Evolutionary conservation across 1,140 invertebrate genomes (phyloP).

Genomic region (Drosophila fuyamai): DNA sequence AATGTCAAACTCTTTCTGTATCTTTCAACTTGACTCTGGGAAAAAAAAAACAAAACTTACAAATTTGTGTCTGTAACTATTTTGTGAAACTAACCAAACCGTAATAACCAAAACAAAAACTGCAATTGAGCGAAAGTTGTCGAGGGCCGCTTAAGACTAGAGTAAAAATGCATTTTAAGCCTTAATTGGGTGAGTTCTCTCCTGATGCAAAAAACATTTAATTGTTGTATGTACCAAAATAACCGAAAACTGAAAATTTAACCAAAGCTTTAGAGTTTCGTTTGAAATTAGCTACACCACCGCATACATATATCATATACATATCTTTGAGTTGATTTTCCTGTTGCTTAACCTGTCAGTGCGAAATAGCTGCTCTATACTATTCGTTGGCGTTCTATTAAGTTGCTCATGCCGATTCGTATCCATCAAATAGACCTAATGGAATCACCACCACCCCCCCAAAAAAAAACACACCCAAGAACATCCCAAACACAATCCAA

Average conservation of each 20-base stretch:
- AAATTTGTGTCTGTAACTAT: slow-evolving; percentile 54
- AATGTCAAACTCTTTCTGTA: slow-evolving; percentile 82
- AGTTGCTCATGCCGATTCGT: slow-evolving; percentile 10
- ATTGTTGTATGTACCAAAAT: slow-evolving; percentile 60
- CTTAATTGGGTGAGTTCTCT: slow-evolving; percentile 79
- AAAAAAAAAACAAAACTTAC: slow-evolving; percentile 52
- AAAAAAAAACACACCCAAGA: not conserved
- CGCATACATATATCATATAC: slow-evolving; percentile 11
- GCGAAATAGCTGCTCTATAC: slow-evolving; percentile 12
- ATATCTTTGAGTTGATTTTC: slow-evolving; percentile 35
- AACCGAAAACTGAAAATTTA: slow-evolving; percentile 38
- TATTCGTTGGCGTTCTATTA: slow-evolving; percentile 9
- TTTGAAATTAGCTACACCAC: slow-evolving; percentile 39
- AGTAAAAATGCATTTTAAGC: slow-evolving; percentile 75
- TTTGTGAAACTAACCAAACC: slow-evolving; percentile 55
- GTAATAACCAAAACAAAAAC: slow-evolving; percentile 52
- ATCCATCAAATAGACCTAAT: slow-evolving; percentile 3
- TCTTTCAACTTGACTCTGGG: slow-evolving; percentile 79
- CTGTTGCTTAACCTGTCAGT: slow-evolving; percentile 21
- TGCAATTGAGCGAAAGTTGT: slow-evolving; percentile 78
- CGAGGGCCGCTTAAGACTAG: slow-evolving; percentile 76
- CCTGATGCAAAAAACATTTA: slow-evolving; percentile 50
- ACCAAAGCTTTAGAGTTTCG: slow-evolving; percentile 53
- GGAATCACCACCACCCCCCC: not conserved
- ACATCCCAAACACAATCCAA: slow-evolving; percentile 1